Evolutionary conservation across 2,113 vertebrate genomes (phyloP), one percentile per base, ranked within the genome.

Genomic region (Cyprinodon variegatus): DNA sequence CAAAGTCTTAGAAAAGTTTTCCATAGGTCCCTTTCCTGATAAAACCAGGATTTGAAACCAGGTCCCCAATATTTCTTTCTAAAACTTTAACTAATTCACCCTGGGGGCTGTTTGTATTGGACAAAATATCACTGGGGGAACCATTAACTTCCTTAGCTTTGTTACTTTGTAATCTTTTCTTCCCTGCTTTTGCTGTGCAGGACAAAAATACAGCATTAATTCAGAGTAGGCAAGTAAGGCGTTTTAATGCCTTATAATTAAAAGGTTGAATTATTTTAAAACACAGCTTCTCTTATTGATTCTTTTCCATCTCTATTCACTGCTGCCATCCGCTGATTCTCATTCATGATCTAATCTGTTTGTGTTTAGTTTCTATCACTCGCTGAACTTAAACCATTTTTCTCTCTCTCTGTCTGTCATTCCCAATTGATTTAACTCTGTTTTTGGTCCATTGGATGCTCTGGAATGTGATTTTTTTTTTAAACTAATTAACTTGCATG

Each of bases 351-450:
- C 82, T 78, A 38, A 38, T 29, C 15, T 68, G 12, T 63, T 69
- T 60, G 29, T 72, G 43, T 64, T 71, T 64, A 57, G 8, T 57
- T 73, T 46, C 50, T 41, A 4, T 77, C 62, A 22, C 65, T 66
- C 14, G 65, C 80, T 86, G 20, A 84, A 53, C 36, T 5, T 73
- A 41, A 66, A 1, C 66, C 74, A 46, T 77, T 63, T 43, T 48
- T 69, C 4, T 63, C 53, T 78, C 0, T 70, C 61, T 75, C 61
- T 75, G 0, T 70, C 68, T 71, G 5, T 43, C 67, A 14, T 0
- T 38, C 38, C 20, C 12, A 4, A 14, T 61, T 13, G 11, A n/a
- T 43, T 7, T 65, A 72, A 20, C 20, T 59, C 15, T 10, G 7
- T 11, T 15, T 65, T 0, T 57, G 43, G 1, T 46, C 53, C 73